Conservation (phyloP, 2,888 invertebrate genomes). For the Eumerus sabulonum region DNA sequence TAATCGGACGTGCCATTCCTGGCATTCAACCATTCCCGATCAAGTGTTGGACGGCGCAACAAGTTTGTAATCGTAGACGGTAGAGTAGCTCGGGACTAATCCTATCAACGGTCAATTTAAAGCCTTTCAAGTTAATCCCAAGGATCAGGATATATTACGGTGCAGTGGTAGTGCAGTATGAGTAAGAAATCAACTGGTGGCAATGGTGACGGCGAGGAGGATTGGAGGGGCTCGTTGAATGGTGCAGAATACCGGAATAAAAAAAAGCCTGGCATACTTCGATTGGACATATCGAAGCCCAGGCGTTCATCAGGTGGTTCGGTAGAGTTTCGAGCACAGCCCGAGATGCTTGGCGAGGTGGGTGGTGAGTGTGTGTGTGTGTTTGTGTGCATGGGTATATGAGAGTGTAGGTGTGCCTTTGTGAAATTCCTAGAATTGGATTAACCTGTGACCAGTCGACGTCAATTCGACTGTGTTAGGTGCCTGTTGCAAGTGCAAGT, state of each 20-base stretch:
- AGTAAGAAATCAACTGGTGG: slow-evolving; percentile 62
- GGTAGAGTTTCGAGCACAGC: slow-evolving; percentile 78
- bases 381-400: slow-evolving; percentile 25
- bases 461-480: background rate
- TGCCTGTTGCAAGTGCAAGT: slow-evolving; percentile 36
- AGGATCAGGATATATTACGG: slow-evolving; percentile 2
- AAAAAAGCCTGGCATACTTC: slow-evolving; percentile 79
- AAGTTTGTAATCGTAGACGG: slow-evolving; percentile 35
- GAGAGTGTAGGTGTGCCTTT: no score
- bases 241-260: slow-evolving; percentile 40
- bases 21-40: slow-evolving; percentile 23
- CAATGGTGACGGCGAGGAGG: slow-evolving; percentile 16
- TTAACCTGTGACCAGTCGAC: slow-evolving; percentile 1
- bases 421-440: slow-evolving; percentile 46
- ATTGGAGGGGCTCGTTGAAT: slow-evolving; percentile 28
- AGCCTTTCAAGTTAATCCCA: slow-evolving; percentile 20
- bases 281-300: slow-evolving; percentile 79
- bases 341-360: slow-evolving; percentile 74
- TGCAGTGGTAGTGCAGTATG: slow-evolving; percentile 34
- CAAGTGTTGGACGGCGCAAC: slow-evolving; percentile 50
- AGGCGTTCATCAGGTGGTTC: slow-evolving; percentile 80
- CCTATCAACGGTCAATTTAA: slow-evolving; percentile 24
- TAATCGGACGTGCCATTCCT: slow-evolving; percentile 61
- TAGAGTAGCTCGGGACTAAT: slow-evolving; percentile 2
- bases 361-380: slow-evolving; percentile 58